Base-by-base conservation (phyloP, 2,888 invertebrate species). In the Dryadula phaetusa region DNA sequence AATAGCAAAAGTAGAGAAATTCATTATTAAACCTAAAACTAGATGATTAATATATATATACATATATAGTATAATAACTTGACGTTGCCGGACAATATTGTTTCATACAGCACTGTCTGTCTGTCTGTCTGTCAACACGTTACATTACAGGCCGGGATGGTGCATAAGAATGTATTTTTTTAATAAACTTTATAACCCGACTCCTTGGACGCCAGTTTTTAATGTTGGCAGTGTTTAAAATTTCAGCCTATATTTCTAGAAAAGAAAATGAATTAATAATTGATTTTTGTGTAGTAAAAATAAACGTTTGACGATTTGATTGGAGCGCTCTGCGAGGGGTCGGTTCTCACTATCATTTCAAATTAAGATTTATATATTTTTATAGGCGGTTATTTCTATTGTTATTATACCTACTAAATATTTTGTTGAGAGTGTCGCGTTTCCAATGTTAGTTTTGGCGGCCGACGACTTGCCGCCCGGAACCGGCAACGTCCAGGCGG, bases 351-450 rank as follows among this genome's bases (percentile, higher is more conserved):
- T 84, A 80, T 81, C 72, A 80, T 90, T 90, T 88, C 80, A 88
- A 87, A 88, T 90, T 86, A 52, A 88, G 86, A 90, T 85, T 88
- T 88, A 89, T 90, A 91, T 92, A 91, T 92, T 90, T 91, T 91
- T 89, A 90, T 92, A 92, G 86, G 82, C 82, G 82, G 87, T 92
- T 90, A 82, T 90, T 91, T 88, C 83, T 86, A 76, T 86, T 89
- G 91, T 91, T 91, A 82, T 49, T 82, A 83, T 75, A 74, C 75
- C 73, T 84, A 86, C 82, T 85, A 88, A 87, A 85, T 83, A 85
- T 90, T 91, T 90, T 86, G 89, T 90, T 90, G 82, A 82, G 54
- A 63, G 81, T 64, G 53, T 72, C 60, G 34, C 62, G 72, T 69
- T 68, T 40, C 37, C 34, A 68, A 65, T 72, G 66, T 70, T 64